These are phyloP conservation scores for Oscarella lobularis DNA, from an alignment of 37 sponge, comb jelly and placozoan species.

Conservation along the genomic window DNA sequence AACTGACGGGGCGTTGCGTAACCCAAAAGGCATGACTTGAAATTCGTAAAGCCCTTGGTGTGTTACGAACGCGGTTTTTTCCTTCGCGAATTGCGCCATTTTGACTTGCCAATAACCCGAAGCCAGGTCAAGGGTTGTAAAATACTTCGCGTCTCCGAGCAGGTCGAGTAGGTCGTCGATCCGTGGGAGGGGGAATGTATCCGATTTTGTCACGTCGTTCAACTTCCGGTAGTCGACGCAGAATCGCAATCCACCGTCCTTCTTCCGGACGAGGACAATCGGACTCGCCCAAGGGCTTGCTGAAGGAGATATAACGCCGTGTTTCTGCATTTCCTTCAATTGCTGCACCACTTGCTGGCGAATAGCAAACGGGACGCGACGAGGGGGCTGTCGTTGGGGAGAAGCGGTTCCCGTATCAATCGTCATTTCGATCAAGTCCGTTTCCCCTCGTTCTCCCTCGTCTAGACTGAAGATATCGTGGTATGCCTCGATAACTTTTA, in stretches of 20 bases:
- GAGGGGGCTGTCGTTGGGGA: constrained; percentile 13
- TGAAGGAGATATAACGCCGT: constrained; percentile 38
- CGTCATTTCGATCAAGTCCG: constrained; percentile 23
- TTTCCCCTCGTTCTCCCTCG: constrained; percentile 24
- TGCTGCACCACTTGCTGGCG: constrained; percentile 28
- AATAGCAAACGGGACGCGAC: constrained; percentile 33
- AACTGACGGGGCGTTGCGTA: constrained; percentile 35
- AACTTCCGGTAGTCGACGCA: constrained; percentile 37
- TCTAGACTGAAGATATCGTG: constrained; percentile 28
- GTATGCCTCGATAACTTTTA: too few species aligned
- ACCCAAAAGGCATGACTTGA: constrained; percentile 42
- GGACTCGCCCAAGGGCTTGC: constrained; percentile 40
- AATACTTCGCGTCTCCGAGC: constrained; percentile 28
- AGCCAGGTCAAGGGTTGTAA: constrained; percentile 42
- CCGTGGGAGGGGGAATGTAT: constrained; percentile 24
- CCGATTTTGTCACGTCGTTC: constrained; percentile 43
- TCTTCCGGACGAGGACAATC: constrained; percentile 38
- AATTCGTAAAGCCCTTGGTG: constrained; percentile 43
- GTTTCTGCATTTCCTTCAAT: constrained; percentile 26
- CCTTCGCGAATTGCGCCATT: constrained; percentile 1
- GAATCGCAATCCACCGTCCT: constrained; percentile 27
- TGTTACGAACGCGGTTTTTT: constrained; percentile 43
- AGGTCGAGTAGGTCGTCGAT: constrained; percentile 53
- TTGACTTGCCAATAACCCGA: constrained; percentile 49
- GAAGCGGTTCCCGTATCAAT: constrained; percentile 29